Base-by-base conservation (phyloP, 2,797 vertebrate species). In the Odontamblyopus rebecca region DNA sequence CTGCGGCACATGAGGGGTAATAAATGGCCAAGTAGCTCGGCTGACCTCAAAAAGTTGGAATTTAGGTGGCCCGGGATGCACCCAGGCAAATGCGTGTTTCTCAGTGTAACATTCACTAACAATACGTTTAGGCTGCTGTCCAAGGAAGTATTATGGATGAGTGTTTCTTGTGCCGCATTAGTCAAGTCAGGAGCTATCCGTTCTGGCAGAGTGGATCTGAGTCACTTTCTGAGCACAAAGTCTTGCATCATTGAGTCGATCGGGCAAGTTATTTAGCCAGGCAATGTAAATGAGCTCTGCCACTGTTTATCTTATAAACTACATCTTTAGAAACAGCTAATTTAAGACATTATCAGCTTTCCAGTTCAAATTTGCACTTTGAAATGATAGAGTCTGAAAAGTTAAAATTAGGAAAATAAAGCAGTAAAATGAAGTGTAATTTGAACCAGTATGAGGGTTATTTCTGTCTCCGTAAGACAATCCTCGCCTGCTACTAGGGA, bases 1-100 rank as follows among this genome's bases (percentile, higher is more conserved):
- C 60, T 77, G 71, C 71, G 60, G 66, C 53, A 77, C 68, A 69
- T 64, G 66, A 57, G 78, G 59, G 57, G 61, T 70, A 61, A 66
- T 73, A 75, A 4, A 79, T 72, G 19, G 63, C n/a, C 53, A 23
- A 59, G 67, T 51, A 51, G 48, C 50, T 8, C 53, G 6, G 51
- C 63, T 75, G 38, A 74, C 70, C 57, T 70, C 18, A 53, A 59
- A 76, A 38, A 5, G 56, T 56, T 29, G 67, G 44, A 65, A 44
- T 66, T 13, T 35, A 60, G 4, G 64, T 11, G 7, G 32, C 19
- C 18, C 4, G 44, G 54, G 51, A 67, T 26, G 18, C 1, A n/a
- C 5, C 18, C 61, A 8, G 27, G 1, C 27, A 53, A 67, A 32
- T 35, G 65, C n/a, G 48, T 19, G 29, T 51, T 13, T 29, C 23